Evolutionary conservation across 2,113 vertebrate genomes (phyloP).

Genomic region (Petrocephalus microphthalmus): DNA sequence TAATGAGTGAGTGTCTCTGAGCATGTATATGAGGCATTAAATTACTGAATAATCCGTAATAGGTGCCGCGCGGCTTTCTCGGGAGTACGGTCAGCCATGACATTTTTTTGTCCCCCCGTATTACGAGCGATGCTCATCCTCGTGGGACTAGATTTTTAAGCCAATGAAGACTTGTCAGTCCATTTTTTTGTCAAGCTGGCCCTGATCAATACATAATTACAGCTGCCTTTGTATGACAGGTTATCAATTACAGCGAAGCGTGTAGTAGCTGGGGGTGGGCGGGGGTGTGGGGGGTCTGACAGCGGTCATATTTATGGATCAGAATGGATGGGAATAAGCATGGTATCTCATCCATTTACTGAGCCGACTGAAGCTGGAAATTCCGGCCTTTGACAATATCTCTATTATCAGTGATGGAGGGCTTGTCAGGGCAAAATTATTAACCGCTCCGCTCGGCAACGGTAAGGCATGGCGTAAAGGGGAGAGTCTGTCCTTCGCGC

Average conservation of each 20-base stretch:
- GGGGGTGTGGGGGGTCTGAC: constrained; percentile 4
- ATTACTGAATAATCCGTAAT: constrained; percentile 13
- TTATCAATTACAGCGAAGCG: constrained; percentile 38
- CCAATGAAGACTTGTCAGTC: background rate
- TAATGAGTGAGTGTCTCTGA: background rate
- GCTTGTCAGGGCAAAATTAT: constrained; percentile 41
- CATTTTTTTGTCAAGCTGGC: background rate
- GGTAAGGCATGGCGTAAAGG: constrained; percentile 32
- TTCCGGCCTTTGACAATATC: constrained; percentile 51
- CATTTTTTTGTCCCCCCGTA: background rate
- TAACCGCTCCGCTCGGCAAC: constrained; percentile 40
- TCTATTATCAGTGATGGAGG: constrained; percentile 53
- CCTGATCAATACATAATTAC: constrained; percentile 57
- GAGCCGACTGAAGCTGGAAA: constrained; percentile 33
- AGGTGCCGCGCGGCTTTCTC: background rate
- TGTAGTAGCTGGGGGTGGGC: background rate
- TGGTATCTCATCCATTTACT: constrained; percentile 45
- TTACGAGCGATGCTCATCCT: background rate
- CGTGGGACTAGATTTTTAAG: background rate
- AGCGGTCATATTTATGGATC: constrained; percentile 30
- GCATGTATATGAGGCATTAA: constrained; percentile 6
- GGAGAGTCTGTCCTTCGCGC: constrained; percentile 24
- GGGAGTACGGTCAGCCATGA: background rate
- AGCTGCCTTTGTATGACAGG: constrained; percentile 39
- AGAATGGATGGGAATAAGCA: constrained; percentile 39